These are phyloP conservation scores for Sorex fumeus DNA, from an alignment of 2,113 vertebrate species.

Conservation along the genomic window DNA sequence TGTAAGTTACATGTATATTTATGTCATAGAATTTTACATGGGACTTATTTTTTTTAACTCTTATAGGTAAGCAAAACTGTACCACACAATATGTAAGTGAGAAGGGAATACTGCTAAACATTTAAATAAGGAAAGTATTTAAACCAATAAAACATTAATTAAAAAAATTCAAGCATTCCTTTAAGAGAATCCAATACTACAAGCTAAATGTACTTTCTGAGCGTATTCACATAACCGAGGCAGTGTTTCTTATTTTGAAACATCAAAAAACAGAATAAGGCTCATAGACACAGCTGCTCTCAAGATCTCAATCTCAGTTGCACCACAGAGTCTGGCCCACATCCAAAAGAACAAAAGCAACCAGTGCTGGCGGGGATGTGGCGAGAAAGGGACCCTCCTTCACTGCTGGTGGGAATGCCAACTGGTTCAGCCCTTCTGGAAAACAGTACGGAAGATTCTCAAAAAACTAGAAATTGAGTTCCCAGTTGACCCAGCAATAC, in stretches of 20 bases:
- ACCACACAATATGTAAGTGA: constrained; percentile 98
- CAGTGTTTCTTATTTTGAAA: constrained; percentile 86
- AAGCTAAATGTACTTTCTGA: constrained; percentile 89
- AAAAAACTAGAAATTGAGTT: too few relatives aligned
- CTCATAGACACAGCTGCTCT: constrained; percentile 94
- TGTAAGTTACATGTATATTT: constrained; percentile 97
- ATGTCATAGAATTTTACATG: constrained; percentile 93
- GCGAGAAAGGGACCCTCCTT: too few relatives aligned
- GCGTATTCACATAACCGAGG: constrained; percentile 83
- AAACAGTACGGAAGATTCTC: too few relatives aligned
- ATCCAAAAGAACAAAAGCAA: too few relatives aligned
- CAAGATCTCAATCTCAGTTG: constrained; percentile 87
- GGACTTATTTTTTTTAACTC: constrained; percentile 92
- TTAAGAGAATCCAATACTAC: constrained; percentile 92
- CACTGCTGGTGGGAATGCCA: too few relatives aligned
- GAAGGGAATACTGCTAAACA: constrained; percentile 89
- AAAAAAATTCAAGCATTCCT: constrained; percentile 89
- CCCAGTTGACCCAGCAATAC: too few relatives aligned
- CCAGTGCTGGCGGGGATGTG: too few relatives aligned
- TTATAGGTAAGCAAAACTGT: constrained; percentile 98
- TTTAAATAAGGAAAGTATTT: constrained; percentile 93
- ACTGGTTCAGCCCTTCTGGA: too few relatives aligned
- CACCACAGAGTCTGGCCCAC: too few relatives aligned
- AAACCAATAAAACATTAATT: constrained; percentile 91
- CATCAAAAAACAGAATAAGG: constrained; percentile 88